These are phyloP conservation scores for Mola mola DNA, from an alignment of 2,113 vertebrate species.

Conservation along the genomic window DNA sequence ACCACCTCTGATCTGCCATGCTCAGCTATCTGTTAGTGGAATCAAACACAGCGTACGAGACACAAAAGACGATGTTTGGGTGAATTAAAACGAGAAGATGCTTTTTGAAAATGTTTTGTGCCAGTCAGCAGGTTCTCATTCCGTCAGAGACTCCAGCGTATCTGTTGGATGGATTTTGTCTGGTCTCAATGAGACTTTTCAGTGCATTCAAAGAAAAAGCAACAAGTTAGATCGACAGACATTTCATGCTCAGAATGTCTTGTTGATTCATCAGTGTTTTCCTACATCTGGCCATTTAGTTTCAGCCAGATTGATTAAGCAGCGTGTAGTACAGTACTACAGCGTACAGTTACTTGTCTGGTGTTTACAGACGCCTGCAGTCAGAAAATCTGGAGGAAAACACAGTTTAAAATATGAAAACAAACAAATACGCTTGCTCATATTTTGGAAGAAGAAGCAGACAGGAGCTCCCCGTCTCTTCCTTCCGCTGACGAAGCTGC, in stretches of 20 bases:
- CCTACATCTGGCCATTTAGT: slow-evolving; percentile 23
- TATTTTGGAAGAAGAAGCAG: slow-evolving; percentile 68
- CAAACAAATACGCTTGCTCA: slow-evolving; percentile 66
- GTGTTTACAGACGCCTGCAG: neutral
- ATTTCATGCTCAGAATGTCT: slow-evolving; percentile 69
- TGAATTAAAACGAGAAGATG: slow-evolving; percentile 33
- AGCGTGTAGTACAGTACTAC: too few relatives aligned
- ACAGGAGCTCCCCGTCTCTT: slow-evolving; percentile 22
- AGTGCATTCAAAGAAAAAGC: slow-evolving; percentile 54
- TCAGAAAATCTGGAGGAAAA: slow-evolving; percentile 69
- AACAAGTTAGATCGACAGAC: slow-evolving; percentile 50
- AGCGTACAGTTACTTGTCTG: too few relatives aligned
- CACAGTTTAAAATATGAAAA: slow-evolving; percentile 79
- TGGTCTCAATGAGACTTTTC: too few relatives aligned
- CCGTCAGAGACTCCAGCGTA: neutral
- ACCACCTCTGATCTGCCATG: slow-evolving; percentile 43
- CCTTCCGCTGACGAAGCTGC: slow-evolving; percentile 40
- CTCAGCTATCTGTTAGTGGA: slow-evolving; percentile 53
- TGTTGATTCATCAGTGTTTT: slow-evolving; percentile 69
- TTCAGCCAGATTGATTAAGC: neutral
- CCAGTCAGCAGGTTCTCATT: slow-evolving; percentile 28
- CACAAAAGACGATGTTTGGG: neutral
- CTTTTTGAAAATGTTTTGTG: slow-evolving; percentile 33
- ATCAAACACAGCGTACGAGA: neutral
- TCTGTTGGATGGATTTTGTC: slow-evolving; percentile 9